These are phyloP conservation scores for Scartelaos histophorus DNA, from an alignment of 2,113 vertebrate species.

Conservation along the genomic window DNA sequence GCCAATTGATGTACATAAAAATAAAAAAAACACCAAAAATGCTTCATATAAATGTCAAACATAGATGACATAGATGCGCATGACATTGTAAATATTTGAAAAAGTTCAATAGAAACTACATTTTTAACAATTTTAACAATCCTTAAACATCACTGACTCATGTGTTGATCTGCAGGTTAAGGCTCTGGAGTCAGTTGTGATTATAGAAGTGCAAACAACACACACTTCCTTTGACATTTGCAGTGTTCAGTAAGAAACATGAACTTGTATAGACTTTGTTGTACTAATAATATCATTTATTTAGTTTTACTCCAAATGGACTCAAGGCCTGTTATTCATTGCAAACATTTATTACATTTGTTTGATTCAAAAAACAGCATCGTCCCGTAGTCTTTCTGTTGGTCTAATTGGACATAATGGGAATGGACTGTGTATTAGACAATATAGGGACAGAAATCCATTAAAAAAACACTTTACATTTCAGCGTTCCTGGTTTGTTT, in stretches of 20 bases:
- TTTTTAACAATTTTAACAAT: too few relatives aligned
- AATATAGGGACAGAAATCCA: constrained; percentile 57
- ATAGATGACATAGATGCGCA: too few relatives aligned
- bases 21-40: too few relatives aligned
- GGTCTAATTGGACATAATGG: constrained; percentile 53
- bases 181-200: too few relatives aligned
- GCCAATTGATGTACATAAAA: too few relatives aligned
- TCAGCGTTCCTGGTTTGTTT: constrained; percentile 50
- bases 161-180: too few relatives aligned
- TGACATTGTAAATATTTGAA: too few relatives aligned
- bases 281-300: constrained; percentile 1
- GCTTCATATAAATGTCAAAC: too few relatives aligned
- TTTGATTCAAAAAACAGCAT: constrained; percentile 72
- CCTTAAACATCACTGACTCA: too few relatives aligned
- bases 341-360: constrained; percentile 82
- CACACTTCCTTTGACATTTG: neutral
- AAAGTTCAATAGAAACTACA: too few relatives aligned
- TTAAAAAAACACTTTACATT: constrained; percentile 36
- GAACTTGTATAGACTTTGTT: neutral
- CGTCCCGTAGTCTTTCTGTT: constrained; percentile 53
- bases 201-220: too few relatives aligned
- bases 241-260: neutral
- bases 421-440: constrained; percentile 55
- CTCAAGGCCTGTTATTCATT: constrained; percentile 71
- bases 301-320: constrained; percentile 14